These are phyloP conservation scores for Aethes cnicana DNA, from an alignment of 2,888 invertebrate genomes.

Conservation along the genomic window DNA sequence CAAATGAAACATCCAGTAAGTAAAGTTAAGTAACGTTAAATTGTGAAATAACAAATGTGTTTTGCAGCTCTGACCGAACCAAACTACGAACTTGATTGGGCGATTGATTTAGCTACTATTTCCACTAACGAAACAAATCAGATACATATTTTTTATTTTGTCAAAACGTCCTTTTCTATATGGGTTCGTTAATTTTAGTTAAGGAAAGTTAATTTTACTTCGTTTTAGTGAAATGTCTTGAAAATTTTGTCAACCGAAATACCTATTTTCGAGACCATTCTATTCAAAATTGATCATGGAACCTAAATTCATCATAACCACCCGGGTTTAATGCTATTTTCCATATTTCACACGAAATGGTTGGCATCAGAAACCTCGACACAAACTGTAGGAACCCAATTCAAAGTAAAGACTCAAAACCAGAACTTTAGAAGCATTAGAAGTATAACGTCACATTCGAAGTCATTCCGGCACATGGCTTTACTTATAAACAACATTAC, in stretches of 20 bases:
- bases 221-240: no score
- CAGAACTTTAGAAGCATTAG: conserved; percentile 5
- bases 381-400: conserved; percentile 19
- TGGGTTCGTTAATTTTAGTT: no score
- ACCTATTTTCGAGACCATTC: neutral
- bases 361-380: no score
- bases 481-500: conserved; percentile 6
- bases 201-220: no score
- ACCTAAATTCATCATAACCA: no score
- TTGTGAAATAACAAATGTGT: conserved; percentile 9
- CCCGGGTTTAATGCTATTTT: no score
- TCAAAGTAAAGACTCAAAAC: conserved; percentile 10
- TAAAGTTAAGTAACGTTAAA: conserved; percentile 8
- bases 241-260: conserved; percentile 26
- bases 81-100: neutral
- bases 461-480: conserved; percentile 7
- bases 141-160: no score
- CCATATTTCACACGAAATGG: no score
- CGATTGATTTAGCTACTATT: neutral
- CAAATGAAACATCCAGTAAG: no score
- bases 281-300: no score
- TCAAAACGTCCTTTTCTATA: no score
- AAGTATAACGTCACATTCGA: conserved; percentile 11
- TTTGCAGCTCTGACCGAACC: neutral
- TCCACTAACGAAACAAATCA: no score